Conservation (phyloP, 2,797 vertebrate species). For the Macropus fuliginosus region DNA sequence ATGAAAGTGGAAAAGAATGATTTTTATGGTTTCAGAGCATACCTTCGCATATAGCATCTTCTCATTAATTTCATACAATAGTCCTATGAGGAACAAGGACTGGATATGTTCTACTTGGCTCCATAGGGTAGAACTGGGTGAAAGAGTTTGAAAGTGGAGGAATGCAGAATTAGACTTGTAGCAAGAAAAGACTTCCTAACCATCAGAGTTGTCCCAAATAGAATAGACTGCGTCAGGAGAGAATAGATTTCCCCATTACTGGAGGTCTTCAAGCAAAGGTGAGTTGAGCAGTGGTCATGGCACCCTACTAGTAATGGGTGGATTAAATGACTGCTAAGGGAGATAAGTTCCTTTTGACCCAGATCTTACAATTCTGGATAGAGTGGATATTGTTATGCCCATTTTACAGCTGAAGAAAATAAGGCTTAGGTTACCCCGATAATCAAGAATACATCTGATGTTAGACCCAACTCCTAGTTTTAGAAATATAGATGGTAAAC, state of each 20-base stretch:
- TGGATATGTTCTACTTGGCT: not conserved
- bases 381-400: not conserved
- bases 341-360: not conserved
- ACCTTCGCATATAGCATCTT: not conserved
- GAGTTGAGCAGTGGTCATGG: not conserved
- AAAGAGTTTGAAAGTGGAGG: not conserved
- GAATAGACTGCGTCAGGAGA: not conserved
- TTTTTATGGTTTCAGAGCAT: not conserved
- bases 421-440: not conserved
- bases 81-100: not conserved
- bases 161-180: not conserved
- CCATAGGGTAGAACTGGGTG: not conserved
- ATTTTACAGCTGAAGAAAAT: not conserved
- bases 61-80: not conserved
- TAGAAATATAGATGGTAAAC: not conserved
- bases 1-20: not conserved
- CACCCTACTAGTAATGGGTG: not conserved
- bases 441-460: not conserved
- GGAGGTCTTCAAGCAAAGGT: not conserved
- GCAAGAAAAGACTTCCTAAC: not conserved
- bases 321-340: not conserved
- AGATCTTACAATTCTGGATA: not conserved
- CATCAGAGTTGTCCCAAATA: not conserved
- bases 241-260: not conserved
- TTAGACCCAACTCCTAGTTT: not conserved